These are phyloP conservation scores for Drosophila aff. DNA, from an alignment of 1,140 invertebrate species.

Conservation along the genomic window DNA sequence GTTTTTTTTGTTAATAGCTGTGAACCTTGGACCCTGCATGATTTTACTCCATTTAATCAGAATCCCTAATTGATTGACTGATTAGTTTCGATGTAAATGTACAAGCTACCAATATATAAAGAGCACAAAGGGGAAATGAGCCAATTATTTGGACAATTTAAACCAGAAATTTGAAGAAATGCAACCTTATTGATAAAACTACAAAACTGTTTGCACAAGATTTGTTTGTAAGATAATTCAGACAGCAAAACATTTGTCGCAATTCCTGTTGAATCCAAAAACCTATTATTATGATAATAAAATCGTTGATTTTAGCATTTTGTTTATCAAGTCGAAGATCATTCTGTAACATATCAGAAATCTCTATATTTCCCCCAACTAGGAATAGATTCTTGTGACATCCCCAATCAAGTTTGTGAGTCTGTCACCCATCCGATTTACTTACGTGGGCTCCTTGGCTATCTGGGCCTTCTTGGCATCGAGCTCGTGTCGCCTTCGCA, in stretches of 20 bases:
- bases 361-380: neutral
- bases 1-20: neutral
- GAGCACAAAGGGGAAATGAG: neutral
- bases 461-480: constrained; percentile 86
- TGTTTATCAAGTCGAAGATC: neutral
- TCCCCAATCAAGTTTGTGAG: constrained; percentile 9
- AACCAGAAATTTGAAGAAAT: neutral
- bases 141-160: too few relatives aligned
- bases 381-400: constrained; percentile 1
- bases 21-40: too few relatives aligned
- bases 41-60: neutral
- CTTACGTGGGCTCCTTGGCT: constrained; percentile 84
- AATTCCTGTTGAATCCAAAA: neutral
- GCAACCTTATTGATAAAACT: neutral
- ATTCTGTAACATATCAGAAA: neutral
- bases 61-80: neutral
- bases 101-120: too few relatives aligned
- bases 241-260: neutral
- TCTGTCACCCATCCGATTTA: constrained; percentile 14
- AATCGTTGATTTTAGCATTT: neutral
- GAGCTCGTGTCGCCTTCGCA: constrained; percentile 86
- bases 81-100: neutral
- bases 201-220: neutral
- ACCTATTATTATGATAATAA: neutral
- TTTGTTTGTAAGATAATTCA: neutral